Evolutionary conservation across 2,888 invertebrate species (phyloP).

Genomic region (Bellardia pandia): DNA sequence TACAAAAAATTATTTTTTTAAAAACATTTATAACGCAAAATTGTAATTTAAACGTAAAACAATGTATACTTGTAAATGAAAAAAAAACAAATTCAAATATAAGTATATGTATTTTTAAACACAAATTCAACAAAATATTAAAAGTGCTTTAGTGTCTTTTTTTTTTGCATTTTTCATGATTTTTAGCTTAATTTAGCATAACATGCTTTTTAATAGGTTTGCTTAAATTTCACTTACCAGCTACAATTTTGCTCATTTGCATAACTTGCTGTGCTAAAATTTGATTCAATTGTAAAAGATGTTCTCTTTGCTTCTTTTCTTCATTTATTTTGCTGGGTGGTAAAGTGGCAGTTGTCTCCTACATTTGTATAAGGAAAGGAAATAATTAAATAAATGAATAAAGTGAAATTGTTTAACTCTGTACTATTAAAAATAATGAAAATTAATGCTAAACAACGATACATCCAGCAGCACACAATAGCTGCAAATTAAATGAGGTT

Average conservation of each 20-base stretch:
- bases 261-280: constrained; percentile 96
- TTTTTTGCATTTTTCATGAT: constrained; percentile 19
- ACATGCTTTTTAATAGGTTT: constrained; percentile 64
- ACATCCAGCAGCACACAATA: too few species aligned
- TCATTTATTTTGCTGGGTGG: constrained; percentile 90
- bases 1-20: constrained; percentile 23
- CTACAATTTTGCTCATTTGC: constrained; percentile 97
- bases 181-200: constrained; percentile 53
- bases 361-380: neutral
- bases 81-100: constrained; percentile 44
- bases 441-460: too few species aligned
- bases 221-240: constrained; percentile 88
- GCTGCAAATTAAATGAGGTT: too few species aligned
- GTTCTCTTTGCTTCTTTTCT: constrained; percentile 94
- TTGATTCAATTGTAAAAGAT: constrained; percentile 95
- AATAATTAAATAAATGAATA: neutral
- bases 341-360: constrained; percentile 82
- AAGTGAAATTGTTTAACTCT: too few species aligned
- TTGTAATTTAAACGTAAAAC: constrained; percentile 71
- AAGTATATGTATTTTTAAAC: constrained; percentile 36
- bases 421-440: too few species aligned
- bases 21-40: constrained; percentile 57
- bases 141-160: constrained; percentile 70
- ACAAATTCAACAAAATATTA: constrained; percentile 69
- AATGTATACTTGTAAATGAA: constrained; percentile 70